phyloP scores from a whole-genome alignment of 2,888 invertebrate genomes.

The Neoitamus cyanurus region DNA sequence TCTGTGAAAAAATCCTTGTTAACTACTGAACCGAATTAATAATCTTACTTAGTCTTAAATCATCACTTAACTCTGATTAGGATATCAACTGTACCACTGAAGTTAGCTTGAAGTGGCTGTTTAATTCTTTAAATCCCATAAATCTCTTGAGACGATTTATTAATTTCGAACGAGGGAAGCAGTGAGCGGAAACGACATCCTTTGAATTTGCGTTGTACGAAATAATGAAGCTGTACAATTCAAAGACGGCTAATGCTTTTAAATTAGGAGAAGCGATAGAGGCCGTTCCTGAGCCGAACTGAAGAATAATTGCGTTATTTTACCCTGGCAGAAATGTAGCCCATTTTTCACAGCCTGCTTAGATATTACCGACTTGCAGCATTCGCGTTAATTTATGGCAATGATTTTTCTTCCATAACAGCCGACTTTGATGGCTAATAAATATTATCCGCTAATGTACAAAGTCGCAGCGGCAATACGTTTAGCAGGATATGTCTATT shows the following conservation, averaged over 20 bases:
- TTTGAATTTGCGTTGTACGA: not conserved
- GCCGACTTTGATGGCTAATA: not conserved
- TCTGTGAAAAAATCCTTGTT: no score
- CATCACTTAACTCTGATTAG: not conserved
- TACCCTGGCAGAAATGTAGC: not conserved
- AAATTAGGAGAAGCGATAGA: not conserved
- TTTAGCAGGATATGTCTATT: not conserved
- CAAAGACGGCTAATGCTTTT: not conserved
- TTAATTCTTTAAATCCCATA: not conserved
- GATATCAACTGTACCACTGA: not conserved
- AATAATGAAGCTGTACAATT: not conserved
- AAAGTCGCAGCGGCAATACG: not conserved
- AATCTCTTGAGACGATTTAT: not conserved
- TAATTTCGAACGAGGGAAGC: not conserved
- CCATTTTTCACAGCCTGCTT: not conserved
- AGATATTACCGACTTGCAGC: not conserved
- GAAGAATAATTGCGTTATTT: constrained; percentile 5
- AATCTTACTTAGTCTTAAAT: not conserved
- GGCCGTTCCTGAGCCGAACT: not conserved
- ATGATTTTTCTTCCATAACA: not conserved
- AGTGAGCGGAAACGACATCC: not conserved
- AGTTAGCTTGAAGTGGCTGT: not conserved
- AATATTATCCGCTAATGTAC: not conserved
- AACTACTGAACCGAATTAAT: no score
- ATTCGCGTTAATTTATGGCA: not conserved